Percentiles rank a stretch among this genome's conserved stretches.
Conservation (phyloP, 2,888 invertebrate genomes). For the Tanypteryx hageni region DNA sequence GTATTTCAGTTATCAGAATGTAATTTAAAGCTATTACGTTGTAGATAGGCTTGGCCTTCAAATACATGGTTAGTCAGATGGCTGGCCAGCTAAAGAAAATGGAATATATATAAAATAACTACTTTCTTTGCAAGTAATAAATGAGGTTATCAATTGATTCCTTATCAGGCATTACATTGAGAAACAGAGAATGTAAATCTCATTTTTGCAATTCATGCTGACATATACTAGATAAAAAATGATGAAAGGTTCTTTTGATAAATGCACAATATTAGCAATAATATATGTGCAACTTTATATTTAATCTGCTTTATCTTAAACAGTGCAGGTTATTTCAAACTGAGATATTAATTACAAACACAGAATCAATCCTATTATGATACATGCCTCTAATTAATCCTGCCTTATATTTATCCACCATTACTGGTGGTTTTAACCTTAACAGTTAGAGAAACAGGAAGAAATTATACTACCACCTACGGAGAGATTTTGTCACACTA, state of each 20-base stretch:
- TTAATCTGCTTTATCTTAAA: neutral
- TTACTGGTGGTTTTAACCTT: conserved; percentile 9
- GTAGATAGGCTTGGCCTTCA: neutral
- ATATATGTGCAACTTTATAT: neutral
- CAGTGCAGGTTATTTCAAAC: neutral
- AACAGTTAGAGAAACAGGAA: conserved; percentile 52
- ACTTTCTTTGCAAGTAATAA: neutral
- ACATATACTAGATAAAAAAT: neutral
- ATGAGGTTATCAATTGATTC: neutral
- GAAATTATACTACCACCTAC: conserved; percentile 65
- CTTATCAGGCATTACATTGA: neutral
- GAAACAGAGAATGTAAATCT: neutral
- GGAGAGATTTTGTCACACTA: conserved; percentile 76
- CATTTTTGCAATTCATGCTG: neutral
- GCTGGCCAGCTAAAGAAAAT: conserved; percentile 6
- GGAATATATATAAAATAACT: neutral
- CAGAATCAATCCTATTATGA: neutral
- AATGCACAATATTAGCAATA: neutral
- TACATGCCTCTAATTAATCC: conserved; percentile 21
- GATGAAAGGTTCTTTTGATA: neutral
- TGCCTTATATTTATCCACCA: conserved; percentile 30
- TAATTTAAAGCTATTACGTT: neutral
- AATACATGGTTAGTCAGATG: neutral
- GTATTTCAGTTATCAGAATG: neutral
- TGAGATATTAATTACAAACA: conserved; percentile 19